These are phyloP conservation scores for Hyles euphorbiae DNA, from an alignment of 1,140 invertebrate genomes.

Conservation along the genomic window DNA sequence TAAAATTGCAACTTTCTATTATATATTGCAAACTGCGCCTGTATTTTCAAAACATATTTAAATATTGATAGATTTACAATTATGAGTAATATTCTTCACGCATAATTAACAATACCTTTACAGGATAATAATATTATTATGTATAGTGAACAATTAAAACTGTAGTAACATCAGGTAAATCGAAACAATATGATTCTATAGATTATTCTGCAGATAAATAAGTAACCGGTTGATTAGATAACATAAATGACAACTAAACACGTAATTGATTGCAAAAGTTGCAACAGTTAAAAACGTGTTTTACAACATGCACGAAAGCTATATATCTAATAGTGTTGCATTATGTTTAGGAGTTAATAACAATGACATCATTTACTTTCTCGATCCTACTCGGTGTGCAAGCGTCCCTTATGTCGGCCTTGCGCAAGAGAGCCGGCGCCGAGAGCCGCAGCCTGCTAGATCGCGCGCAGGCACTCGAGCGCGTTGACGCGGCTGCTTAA, in stretches of 20 bases:
- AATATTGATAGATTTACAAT: no score
- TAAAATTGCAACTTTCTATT: no score
- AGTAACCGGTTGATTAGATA: neutral
- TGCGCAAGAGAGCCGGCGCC: constrained; percentile 39
- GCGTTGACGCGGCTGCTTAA: constrained; percentile 30
- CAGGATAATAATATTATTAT: no score
- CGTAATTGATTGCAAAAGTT: neutral
- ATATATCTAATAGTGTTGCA: constrained; percentile 9
- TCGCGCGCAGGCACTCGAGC: constrained; percentile 26
- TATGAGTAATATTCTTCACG: no score
- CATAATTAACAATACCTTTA: no score
- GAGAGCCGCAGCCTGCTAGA: constrained; percentile 10
- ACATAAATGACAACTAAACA: neutral
- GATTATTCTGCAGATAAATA: neutral
- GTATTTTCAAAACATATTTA: no score
- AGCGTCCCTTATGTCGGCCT: constrained; percentile 33
- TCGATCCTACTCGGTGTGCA: constrained; percentile 29
- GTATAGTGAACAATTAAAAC: no score
- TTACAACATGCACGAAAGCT: neutral
- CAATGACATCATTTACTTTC: constrained; percentile 50
- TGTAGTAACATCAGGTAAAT: no score
- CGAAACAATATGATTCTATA: no score
- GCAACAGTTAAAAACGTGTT: neutral
- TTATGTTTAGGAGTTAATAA: constrained; percentile 14
- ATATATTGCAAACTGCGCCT: no score